Base-by-base conservation (phyloP, 1,140 invertebrate genomes). In the Ceratina australensis region DNA sequence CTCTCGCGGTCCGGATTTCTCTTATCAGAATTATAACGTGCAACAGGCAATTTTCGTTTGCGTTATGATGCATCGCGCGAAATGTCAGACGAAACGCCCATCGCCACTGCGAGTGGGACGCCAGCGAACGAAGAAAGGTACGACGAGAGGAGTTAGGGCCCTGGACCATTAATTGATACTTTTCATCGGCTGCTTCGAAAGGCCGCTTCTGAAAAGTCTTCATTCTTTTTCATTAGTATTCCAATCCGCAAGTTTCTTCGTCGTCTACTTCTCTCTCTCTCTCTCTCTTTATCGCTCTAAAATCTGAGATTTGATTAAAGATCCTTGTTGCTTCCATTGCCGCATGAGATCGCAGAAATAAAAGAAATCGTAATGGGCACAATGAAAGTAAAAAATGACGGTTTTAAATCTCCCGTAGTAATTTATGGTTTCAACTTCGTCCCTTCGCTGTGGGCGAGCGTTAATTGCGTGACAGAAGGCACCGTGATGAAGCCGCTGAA, bases 381-480 rank as follows among this genome's bases (percentile, higher is more conserved):
- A 22, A 47, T 42, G 15, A 64, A 47, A 24, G n/a, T 8, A 20
- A 7, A 20, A 64, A 47, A 47, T n/a, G 0, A 64, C 33, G 84
- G 85, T 86, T 86, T 85, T 86, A 86, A 86, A 86, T 82, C 80
- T 86, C 73, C 80, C 77, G 68, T 49, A 54, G 71, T 77, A 77
- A 86, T 86, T 86, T 86, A 85, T 85, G 75, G 83, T 47, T 61
- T 61, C 66, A 63, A 52, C 3, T 1, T 59, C 80, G 78, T 85
- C 83, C 82, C 82, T 85, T 85, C 66, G 72, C 16, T 33, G 78
- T 72, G 82, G 80, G 75, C 77, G 60, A 82, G 69, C 80, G 83
- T 86, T 86, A 86, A 86, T 86, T 82, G 84, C 83, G 84, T 49
- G 82, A 85, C 83, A 78, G 79, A 80, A 81, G 79, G 74, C 52